Percentiles rank a stretch among this genome's conserved stretches.
Conservation (phyloP, 2,797 vertebrate species). For the Spinus pinus region DNA sequence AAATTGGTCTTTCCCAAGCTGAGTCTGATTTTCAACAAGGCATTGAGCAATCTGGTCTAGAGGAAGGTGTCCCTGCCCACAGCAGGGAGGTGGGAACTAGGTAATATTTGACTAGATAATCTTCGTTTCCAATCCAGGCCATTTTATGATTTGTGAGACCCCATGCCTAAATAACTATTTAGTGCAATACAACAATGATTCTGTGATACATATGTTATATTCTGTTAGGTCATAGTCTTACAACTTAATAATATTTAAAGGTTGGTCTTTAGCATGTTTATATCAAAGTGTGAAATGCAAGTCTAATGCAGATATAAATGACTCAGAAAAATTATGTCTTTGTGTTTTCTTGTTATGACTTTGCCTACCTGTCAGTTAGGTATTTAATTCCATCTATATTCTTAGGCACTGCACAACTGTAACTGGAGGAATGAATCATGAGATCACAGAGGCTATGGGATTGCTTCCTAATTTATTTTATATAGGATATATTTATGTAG, state of each 20-base stretch:
- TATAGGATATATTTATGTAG: neutral
- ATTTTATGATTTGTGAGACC: neutral
- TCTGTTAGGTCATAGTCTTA: neutral
- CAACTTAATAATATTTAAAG: neutral
- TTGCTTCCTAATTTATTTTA: neutral
- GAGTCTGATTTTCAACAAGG: neutral
- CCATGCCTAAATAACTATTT: too few relatives aligned
- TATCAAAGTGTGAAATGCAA: neutral
- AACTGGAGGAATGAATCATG: neutral
- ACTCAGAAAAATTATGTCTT: neutral
- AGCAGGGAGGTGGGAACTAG: rapidly evolving
- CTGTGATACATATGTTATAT: neutral
- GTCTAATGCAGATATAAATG: neutral
- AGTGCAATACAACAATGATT: neutral
- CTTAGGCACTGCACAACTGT: neutral
- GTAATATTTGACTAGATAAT: neutral
- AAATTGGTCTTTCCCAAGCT: neutral
- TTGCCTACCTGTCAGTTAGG: neutral
- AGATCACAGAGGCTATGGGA: neutral
- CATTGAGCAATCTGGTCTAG: neutral
- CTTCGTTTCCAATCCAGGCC: neutral
- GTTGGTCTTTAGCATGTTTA: neutral
- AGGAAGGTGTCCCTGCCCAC: too few relatives aligned
- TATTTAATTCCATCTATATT: neutral
- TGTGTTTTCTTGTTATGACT: neutral